Percentiles rank a stretch among this genome's conserved stretches.
These are phyloP conservation scores for Lipotes vexillifer DNA, from an alignment of 2,113 vertebrate species.

Conservation along the genomic window DNA sequence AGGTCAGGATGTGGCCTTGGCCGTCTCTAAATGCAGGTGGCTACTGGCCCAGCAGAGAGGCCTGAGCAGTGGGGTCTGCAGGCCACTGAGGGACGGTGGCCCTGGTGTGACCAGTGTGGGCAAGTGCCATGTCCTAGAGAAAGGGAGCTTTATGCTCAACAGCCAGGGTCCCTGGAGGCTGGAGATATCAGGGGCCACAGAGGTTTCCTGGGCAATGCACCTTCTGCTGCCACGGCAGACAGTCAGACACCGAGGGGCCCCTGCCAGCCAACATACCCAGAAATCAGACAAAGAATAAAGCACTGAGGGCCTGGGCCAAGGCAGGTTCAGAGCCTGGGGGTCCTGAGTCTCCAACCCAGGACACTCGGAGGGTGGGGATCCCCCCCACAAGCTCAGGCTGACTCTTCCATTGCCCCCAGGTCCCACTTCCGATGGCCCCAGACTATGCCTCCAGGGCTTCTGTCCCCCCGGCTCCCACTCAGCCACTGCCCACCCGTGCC, in stretches of 20 bases:
- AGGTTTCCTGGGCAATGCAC: neutral
- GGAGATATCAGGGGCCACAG: neutral
- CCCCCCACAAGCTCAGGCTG: neutral
- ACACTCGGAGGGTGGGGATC: rapidly evolving
- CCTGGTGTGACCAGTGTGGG: neutral
- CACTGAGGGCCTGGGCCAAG: neutral
- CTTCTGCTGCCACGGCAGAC: neutral
- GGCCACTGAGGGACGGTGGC: neutral
- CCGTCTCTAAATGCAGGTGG: neutral
- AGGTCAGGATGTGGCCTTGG: neutral
- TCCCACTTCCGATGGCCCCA: slow-evolving; percentile 72
- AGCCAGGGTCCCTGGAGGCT: neutral
- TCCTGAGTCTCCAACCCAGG: neutral
- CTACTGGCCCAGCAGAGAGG: neutral
- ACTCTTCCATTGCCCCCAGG: slow-evolving; percentile 58
- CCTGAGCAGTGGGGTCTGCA: neutral
- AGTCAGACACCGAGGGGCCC: neutral
- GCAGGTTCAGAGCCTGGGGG: neutral
- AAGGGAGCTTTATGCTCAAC: neutral
- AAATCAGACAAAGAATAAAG: neutral
- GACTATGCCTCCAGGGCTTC: slow-evolving; percentile 84
- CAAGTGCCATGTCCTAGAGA: neutral
- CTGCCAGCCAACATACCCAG: neutral
- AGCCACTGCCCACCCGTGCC: slow-evolving; percentile 84
- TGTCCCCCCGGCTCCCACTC: slow-evolving; percentile 82